Percentiles rank a stretch among this genome's conserved stretches.
These are phyloP conservation scores for Hafferia zeledoni DNA, from an alignment of 2,797 vertebrate species.

Conservation along the genomic window DNA sequence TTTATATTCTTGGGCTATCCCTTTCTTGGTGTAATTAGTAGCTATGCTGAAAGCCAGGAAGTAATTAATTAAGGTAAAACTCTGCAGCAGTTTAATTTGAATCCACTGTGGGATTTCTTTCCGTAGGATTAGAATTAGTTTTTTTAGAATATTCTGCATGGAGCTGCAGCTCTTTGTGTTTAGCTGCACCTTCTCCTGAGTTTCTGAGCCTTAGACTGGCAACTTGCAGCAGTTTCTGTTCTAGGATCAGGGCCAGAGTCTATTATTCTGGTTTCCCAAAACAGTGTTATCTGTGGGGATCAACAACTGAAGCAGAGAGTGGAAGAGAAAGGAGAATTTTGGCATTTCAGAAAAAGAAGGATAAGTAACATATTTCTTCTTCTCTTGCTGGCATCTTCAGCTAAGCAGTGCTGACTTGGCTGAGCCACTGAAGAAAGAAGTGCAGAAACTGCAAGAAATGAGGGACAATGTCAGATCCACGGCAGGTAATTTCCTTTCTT, in stretches of 20 bases:
- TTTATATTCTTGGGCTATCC: background rate
- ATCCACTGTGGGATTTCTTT: background rate
- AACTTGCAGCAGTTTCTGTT: background rate
- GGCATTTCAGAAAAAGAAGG: background rate
- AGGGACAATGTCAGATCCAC: constrained; percentile 64
- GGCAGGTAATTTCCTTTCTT: constrained; percentile 69
- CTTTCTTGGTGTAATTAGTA: background rate
- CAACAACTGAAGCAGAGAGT: background rate
- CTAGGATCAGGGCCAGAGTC: background rate
- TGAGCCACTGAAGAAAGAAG: constrained; percentile 88
- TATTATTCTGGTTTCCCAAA: background rate
- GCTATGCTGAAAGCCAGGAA: background rate
- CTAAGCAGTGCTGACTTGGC: constrained; percentile 88
- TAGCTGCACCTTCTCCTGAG: background rate
- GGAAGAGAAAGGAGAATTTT: background rate
- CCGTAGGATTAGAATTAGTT: background rate
- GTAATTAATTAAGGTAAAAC: background rate
- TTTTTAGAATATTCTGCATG: background rate
- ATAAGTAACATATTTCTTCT: background rate
- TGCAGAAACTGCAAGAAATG: constrained; percentile 85
- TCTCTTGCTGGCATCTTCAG: constrained; percentile 69
- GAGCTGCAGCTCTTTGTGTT: background rate
- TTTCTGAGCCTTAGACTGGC: background rate
- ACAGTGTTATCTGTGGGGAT: background rate
- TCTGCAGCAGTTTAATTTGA: background rate